Evolutionary conservation across 2,113 vertebrate genomes (phyloP).

Genomic region (human (Homo sapiens)): GRCh38 chr19:1308001-1308500

Average conservation of each 20-base stretch:
- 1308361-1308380: too few species aligned
- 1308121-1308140: too few species aligned
- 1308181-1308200: accelerated
- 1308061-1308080: accelerated
- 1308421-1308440: background rate
- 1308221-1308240: background rate
- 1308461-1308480: background rate
- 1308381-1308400: background rate
- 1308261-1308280: background rate
- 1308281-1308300: background rate
- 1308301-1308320: background rate
- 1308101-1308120: too few species aligned
- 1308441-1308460: too few species aligned
- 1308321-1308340: background rate
- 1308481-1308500: background rate
- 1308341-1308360: background rate
- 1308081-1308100: background rate
- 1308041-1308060: too few species aligned
- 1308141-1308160: background rate
- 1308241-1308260: background rate
- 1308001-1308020: too few species aligned
- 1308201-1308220: background rate
- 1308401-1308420: background rate
- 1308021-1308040: too few species aligned
- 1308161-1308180: accelerated